Evolutionary conservation across 2,797 vertebrate genomes (phyloP), one percentile per base, ranked within the genome.

Genomic region (Lepilemur ruficaudatus): DNA sequence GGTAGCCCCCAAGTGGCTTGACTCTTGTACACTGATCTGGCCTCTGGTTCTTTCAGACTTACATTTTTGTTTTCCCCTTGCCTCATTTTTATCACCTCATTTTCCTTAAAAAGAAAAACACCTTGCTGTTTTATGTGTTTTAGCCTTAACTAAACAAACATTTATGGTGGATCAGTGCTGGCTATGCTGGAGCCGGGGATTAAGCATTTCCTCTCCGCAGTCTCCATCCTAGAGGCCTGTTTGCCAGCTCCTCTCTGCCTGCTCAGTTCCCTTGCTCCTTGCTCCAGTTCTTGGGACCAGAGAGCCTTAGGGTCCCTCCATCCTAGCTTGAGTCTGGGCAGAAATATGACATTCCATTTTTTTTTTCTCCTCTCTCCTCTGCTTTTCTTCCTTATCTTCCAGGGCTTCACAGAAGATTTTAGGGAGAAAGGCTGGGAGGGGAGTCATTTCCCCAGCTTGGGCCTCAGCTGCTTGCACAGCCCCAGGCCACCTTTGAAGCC

Each of bases 121-220:
- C 22, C 46, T 94, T 41, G 61, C 41, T 65, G 55, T 92, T 94
- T 73, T 92, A 75, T 46, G 70, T 88, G 65, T 89, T 72, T 93
- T 75, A 86, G 78, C 38, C 23, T 83, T 80, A 85, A 90, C 93
- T 89, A 89, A 96, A 94, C 72, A 96, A 95, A 93, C 88, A 15
- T 80, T 57, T 23, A 12, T 6, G 79, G 89, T 32, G 38, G 89
- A 4, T 81, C 28, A 23, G 55, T 3, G 1, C 70, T 93, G 93
- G 81, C 67, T 55, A 8, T 28, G 4, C 30, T 35, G 48, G 81
- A 76, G 50, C 4, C 4, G 15, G 89, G 94, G 86, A 91, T 81
- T 85, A 91, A 76, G 88, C 46, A 43, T 84, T 84, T 84, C 75
- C 85, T 92, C 57, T 87, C 43, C 23, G 50, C 61, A 76, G 65